phyloP scores from a whole-genome alignment of 2,797 vertebrate genomes.

The Pseudocheirus occidentalis region DNA sequence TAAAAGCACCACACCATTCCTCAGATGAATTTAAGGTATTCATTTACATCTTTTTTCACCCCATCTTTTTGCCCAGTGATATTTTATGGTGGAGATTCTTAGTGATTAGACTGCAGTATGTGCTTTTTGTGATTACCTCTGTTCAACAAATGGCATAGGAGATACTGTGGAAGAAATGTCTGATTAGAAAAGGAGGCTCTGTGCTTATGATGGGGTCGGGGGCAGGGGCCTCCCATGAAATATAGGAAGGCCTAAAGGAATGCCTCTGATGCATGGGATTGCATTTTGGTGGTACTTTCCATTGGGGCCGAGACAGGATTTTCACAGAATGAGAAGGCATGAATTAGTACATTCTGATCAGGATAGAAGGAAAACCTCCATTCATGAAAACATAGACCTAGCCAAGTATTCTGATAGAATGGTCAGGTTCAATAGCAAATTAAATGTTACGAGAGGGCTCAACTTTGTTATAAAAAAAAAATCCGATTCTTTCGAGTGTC shows the following conservation, averaged over 20 bases:
- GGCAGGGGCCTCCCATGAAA: background rate
- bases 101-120: background rate
- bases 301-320: background rate
- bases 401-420: background rate
- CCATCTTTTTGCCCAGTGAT: background rate
- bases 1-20: background rate
- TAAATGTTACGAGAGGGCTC: background rate
- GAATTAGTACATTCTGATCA: background rate
- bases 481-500: background rate
- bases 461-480: background rate
- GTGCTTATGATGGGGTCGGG: too few relatives aligned
- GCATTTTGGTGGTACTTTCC: background rate
- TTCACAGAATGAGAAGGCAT: background rate
- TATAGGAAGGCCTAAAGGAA: background rate
- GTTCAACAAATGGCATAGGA: background rate
- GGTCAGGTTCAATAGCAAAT: background rate
- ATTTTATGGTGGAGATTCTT: background rate
- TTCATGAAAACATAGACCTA: background rate
- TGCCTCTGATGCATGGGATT: background rate
- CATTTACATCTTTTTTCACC: background rate
- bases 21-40: background rate
- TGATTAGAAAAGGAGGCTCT: background rate
- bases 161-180: background rate
- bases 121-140: background rate
- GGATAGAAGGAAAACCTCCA: background rate